Evolutionary conservation across 2,888 invertebrate genomes (phyloP).

Genomic region (Acronicta leporina): DNA sequence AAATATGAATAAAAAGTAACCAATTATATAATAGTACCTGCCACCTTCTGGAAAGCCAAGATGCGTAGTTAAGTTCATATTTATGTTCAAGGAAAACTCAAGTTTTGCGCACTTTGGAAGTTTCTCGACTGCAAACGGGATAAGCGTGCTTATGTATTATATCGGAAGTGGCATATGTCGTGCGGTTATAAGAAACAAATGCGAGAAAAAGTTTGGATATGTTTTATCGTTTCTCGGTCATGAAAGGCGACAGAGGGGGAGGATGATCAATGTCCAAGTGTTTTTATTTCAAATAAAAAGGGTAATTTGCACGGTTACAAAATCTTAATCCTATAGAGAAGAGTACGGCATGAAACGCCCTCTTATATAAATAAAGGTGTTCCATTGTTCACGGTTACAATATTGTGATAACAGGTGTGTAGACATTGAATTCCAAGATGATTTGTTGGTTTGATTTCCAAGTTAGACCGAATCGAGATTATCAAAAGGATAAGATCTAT

Average conservation of each 20-base stretch:
- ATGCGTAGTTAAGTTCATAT: constrained; percentile 46
- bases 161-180: constrained; percentile 39
- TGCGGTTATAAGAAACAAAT: constrained; percentile 27
- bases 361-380: too few relatives aligned
- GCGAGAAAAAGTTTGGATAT: constrained; percentile 14
- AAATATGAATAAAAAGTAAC: constrained; percentile 15
- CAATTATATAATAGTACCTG: neutral
- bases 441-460: too few relatives aligned
- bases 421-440: too few relatives aligned
- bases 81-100: constrained; percentile 49
- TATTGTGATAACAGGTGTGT: too few relatives aligned
- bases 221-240: neutral
- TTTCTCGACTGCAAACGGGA: constrained; percentile 28
- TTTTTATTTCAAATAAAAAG: too few relatives aligned
- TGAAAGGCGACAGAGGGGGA: neutral
- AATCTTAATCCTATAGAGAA: too few relatives aligned
- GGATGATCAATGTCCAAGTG: too few relatives aligned
- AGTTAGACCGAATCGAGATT: too few relatives aligned
- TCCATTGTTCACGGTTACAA: too few relatives aligned
- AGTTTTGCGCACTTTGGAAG: constrained; percentile 44
- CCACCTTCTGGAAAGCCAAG: constrained; percentile 38
- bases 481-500: too few relatives aligned
- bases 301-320: too few relatives aligned
- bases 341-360: too few relatives aligned
- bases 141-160: constrained; percentile 33